Evolutionary conservation across 2,113 vertebrate genomes (phyloP).

Genomic region (Hippocampus comes): DNA sequence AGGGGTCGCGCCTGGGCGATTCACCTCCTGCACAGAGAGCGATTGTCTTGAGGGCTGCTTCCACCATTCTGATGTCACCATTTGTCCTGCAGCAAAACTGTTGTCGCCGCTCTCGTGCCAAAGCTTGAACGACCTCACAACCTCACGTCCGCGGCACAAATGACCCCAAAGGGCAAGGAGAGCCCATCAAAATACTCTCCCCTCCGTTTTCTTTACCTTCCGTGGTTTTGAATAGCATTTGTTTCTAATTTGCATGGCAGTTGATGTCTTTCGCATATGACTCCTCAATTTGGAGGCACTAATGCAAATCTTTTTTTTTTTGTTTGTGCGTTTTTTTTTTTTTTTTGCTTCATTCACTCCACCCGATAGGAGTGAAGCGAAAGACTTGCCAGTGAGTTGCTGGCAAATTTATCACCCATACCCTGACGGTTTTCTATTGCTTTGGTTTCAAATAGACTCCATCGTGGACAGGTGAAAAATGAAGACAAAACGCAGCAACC

Average conservation of each 20-base stretch:
- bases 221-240: conserved; percentile 68
- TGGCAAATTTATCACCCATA: not conserved
- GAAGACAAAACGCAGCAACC: too few species aligned
- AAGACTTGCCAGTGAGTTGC: not conserved
- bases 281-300: conserved; percentile 45
- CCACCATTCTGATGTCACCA: conserved; percentile 69
- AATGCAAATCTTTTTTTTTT: conserved; percentile 54
- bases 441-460: too few species aligned
- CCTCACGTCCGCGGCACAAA: conserved; percentile 19
- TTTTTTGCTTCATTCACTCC: conserved; percentile 11
- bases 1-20: conserved; percentile 54
- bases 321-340: not conserved
- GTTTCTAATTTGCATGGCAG: conserved; percentile 74
- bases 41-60: conserved; percentile 66
- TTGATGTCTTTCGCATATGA: conserved; percentile 59
- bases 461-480: too few species aligned
- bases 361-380: conserved; percentile 8
- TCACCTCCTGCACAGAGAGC: conserved; percentile 61
- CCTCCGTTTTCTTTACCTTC: not conserved
- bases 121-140: conserved; percentile 35
- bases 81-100: conserved; percentile 53
- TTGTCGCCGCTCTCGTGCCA: conserved; percentile 37
- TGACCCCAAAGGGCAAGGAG: not conserved
- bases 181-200: not conserved
- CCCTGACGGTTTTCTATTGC: not conserved